A percentile compares a stretch with the other conserved stretches of the same genome.
Conservation (phyloP, 2,113 vertebrate genomes). For the Struthio camelus region DNA sequence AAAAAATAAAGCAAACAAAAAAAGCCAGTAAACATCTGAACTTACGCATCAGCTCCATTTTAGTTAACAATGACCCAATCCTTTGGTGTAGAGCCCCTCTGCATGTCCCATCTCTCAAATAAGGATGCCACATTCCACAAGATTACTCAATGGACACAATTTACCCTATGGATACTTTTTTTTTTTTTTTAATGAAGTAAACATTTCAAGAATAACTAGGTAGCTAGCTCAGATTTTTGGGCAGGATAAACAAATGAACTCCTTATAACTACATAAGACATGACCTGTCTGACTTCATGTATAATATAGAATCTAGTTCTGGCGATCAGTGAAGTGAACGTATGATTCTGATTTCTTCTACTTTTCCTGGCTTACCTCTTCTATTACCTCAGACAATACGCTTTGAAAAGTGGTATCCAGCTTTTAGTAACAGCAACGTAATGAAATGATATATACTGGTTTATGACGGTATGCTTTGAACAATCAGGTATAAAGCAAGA, state of each 20-base stretch:
- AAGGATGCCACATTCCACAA: neutral
- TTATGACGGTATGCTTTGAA: neutral
- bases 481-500: neutral
- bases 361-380: neutral
- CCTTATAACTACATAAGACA: neutral
- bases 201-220: neutral
- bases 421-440: neutral
- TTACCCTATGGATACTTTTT: rapidly evolving
- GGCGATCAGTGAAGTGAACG: neutral
- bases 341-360: neutral
- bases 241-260: neutral
- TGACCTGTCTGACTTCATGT: neutral
- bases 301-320: neutral
- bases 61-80: neutral
- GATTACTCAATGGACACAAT: neutral
- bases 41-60: neutral
- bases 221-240: neutral
- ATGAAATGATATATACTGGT: neutral
- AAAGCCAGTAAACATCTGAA: neutral
- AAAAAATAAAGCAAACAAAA: neutral
- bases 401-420: neutral
- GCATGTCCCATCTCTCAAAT: neutral
- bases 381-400: neutral
- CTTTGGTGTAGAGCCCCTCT: neutral
- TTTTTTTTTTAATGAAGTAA: neutral